These are phyloP conservation scores for Pterocles orientalis DNA, from an alignment of 2,113 vertebrate species.

Conservation along the genomic window DNA sequence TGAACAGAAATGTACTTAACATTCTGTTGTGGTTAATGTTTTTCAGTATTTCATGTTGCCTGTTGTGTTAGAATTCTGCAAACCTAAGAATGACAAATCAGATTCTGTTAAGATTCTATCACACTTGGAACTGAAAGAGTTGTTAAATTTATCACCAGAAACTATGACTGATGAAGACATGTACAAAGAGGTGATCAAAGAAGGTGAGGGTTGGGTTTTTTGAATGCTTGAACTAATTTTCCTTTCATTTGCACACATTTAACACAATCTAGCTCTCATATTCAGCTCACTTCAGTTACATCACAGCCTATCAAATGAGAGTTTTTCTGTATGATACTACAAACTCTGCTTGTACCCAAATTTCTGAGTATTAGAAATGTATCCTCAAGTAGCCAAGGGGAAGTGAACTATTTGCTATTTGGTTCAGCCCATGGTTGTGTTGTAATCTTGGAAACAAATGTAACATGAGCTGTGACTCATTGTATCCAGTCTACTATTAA, in stretches of 20 bases:
- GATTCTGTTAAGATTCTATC: slow-evolving; percentile 19
- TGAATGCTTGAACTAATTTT: background rate
- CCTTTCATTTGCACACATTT: background rate
- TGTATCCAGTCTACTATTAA: background rate
- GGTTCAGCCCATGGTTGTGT: background rate
- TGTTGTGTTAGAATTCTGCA: slow-evolving; percentile 22
- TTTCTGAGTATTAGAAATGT: background rate
- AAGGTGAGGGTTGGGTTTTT: slow-evolving; percentile 56
- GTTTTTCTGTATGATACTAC: background rate
- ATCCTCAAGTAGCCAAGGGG: background rate
- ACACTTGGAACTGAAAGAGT: slow-evolving; percentile 31
- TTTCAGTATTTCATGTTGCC: slow-evolving; percentile 67
- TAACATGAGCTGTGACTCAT: background rate
- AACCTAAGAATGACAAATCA: background rate
- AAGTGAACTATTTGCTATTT: background rate
- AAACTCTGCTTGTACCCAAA: background rate
- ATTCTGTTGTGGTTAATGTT: slow-evolving; percentile 3
- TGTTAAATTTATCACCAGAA: slow-evolving; percentile 64
- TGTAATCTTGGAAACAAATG: background rate
- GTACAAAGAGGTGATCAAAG: slow-evolving; percentile 28
- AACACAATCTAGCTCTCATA: background rate
- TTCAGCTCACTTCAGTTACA: background rate
- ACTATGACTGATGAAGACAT: slow-evolving; percentile 1
- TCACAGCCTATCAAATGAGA: background rate
- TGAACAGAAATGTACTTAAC: background rate